Conservation (phyloP, 2,797 vertebrate species). For the Pseudotriccus pelzelni region DNA sequence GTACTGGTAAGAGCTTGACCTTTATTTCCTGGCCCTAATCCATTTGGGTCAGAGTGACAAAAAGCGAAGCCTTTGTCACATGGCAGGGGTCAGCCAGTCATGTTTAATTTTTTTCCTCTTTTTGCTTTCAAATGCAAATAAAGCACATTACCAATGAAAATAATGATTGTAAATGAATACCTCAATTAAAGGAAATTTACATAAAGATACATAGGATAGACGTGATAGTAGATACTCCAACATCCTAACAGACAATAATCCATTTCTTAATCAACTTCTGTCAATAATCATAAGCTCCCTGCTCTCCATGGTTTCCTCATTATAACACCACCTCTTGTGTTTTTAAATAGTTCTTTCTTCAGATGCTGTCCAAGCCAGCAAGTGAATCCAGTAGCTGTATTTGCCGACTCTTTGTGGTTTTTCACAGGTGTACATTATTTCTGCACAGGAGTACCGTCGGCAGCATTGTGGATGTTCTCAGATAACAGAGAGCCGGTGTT, state of each 20-base stretch:
- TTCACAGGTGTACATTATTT: constrained; percentile 52
- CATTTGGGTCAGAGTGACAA: constrained; percentile 55
- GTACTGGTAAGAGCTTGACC: constrained; percentile 52
- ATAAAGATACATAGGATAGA: constrained; percentile 17
- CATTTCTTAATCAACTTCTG: constrained; percentile 65
- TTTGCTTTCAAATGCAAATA: constrained; percentile 65
- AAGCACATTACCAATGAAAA: constrained; percentile 58
- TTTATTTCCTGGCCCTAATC: constrained; percentile 67
- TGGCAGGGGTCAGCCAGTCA: constrained; percentile 31
- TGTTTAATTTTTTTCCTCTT: constrained; percentile 38
- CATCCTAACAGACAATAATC: constrained; percentile 55
- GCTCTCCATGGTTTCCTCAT: constrained; percentile 69
- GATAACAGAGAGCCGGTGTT: constrained; percentile 45
- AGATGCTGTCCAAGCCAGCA: constrained; percentile 35
- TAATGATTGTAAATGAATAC: constrained; percentile 53
- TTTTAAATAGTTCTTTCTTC: constrained; percentile 68
- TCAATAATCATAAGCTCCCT: constrained; percentile 61
- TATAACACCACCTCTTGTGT: constrained; percentile 69
- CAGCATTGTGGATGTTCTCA: constrained; percentile 58
- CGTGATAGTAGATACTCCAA: neutral
- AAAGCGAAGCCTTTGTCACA: constrained; percentile 36
- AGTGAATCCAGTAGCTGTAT: constrained; percentile 26
- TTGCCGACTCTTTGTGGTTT: constrained; percentile 49
- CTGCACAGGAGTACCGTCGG: constrained; percentile 3
- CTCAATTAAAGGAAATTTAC: constrained; percentile 62